Base-by-base conservation (phyloP, 2,797 vertebrate species). In the Ciconia nigra region DNA sequence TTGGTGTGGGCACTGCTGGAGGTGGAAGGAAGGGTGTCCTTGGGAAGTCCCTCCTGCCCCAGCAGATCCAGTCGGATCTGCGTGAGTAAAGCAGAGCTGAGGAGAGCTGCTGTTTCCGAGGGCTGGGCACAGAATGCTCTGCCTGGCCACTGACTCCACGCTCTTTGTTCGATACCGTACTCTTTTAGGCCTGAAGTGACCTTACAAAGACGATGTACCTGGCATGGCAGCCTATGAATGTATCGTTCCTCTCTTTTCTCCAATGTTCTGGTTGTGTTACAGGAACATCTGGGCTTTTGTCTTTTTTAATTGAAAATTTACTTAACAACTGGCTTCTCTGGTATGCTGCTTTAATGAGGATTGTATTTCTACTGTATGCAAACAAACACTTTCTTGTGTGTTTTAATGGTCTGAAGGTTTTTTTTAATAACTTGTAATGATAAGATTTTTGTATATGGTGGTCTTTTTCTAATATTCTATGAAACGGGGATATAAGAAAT, bases 141-240 rank as follows among this genome's bases (percentile, higher is more conserved):
- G 62, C 90, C 80, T 6, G 13, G 88, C 71, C 77, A 35, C 77
- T 35, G 67, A 72, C 73, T 88, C 69, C 58, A 25, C 1, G 10
- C 81, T 85, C 65, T 63, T 67, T 71, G 63, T 77, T 95, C 0
- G 1, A 66, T 66, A 78, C 61, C 69, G 3, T 63, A 70, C 81
- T 77, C 87, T 93, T 82, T 42, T 58, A 95, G 96, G 96, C 97
- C 97, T 95, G 93, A 97, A 98, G 97, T 97, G 97, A 97, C 97
- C 97, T 98, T 98, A 97, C 63, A 71, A 83, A 87, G 93, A 94
- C 12, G 58, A 95, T 65, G 84, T 83, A 80, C 91, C 72, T 1
- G 31, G 94, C 89, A 65, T 80, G 94, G 96, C 85, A 95, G 83
- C 74, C 84, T 55, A n/a, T 82, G 93, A 97, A 96, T 96, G 96